Evolutionary conservation across 1,140 invertebrate genomes (phyloP), one percentile per base, ranked within the genome.

Genomic region (Drosophila willistoni): DNA sequence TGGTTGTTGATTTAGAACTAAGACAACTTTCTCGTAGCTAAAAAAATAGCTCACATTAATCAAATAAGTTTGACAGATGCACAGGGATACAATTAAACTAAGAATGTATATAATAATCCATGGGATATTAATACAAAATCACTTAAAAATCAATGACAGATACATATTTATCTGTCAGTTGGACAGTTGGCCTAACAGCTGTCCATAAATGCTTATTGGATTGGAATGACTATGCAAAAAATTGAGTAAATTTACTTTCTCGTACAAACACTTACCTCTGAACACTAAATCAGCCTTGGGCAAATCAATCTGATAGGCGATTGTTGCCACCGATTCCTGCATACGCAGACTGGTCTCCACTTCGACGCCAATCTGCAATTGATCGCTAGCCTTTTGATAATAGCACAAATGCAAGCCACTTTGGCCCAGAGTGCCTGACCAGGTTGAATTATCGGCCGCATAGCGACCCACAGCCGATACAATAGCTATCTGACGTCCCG

Each of bases 281-380:
- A 99, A 98, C 7, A 96, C 95, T 74, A 99, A 94, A 93, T 99
- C 98, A 55, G 98, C 98, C 93, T 98, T 99, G 17, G 98, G 98
- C 92, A 99, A 94, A 93, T 99, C 98, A 63, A 99, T 94, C 93
- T 99, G 98, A 93, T 99, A 99, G 17, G 96, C 98, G 76, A 99
- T 94, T 1, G 97, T 97, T 36, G 97, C 97, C n/a, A 96, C 95
- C 5, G 97, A 96, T 92, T 99, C 98, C 92, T 97, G 96, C 89
- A 97, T 95, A 90, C 97, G 93, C 68, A 96, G 94, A 91, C 97
- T 98, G 7, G 97, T 96, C 92, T 98, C 96, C 66, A 98, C 93
- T 92, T 98, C 97, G 13, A 96, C 96, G 65, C 96, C 96, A 75
- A 99, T 93, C 93, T 96, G 94, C 61, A 99, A 92, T 90, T 98